Conservation (phyloP, 2,113 vertebrate genomes). For the Scalopus aquaticus region DNA sequence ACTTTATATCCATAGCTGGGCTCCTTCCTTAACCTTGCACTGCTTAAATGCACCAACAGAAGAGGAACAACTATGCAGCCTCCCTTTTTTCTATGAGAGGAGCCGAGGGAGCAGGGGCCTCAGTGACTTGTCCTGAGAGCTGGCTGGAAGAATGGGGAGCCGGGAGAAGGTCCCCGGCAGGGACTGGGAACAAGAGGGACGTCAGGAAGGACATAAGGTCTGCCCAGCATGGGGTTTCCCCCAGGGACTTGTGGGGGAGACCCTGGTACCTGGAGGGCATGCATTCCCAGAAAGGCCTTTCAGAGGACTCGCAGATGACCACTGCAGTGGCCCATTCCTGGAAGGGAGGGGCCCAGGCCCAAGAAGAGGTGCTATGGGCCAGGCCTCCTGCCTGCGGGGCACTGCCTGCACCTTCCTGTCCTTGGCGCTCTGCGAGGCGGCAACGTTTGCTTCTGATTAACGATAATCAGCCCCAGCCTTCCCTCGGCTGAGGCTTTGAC, state of each 20-base stretch:
- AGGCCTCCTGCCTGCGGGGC: background rate
- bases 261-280: background rate
- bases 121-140: background rate
- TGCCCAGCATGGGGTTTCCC: no score
- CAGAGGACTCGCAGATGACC: background rate
- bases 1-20: background rate
- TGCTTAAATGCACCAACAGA: background rate
- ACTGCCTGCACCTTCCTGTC: rapidly evolving
- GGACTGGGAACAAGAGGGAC: background rate
- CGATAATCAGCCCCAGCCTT: background rate
- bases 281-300: background rate
- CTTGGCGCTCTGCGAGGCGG: background rate
- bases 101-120: background rate
- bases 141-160: background rate
- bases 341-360: background rate
- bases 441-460: background rate
- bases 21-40: background rate
- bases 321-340: background rate
- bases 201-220: background rate
- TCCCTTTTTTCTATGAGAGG: background rate
- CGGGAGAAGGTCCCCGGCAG: background rate
- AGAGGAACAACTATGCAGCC: background rate
- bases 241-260: no score
- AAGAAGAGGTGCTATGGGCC: no score
- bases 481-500: background rate